A percentile compares a stretch with the other conserved stretches of the same genome.
Evolutionary conservation across 2,113 vertebrate genomes (phyloP).

Genomic region (Albula goreensis): DNA sequence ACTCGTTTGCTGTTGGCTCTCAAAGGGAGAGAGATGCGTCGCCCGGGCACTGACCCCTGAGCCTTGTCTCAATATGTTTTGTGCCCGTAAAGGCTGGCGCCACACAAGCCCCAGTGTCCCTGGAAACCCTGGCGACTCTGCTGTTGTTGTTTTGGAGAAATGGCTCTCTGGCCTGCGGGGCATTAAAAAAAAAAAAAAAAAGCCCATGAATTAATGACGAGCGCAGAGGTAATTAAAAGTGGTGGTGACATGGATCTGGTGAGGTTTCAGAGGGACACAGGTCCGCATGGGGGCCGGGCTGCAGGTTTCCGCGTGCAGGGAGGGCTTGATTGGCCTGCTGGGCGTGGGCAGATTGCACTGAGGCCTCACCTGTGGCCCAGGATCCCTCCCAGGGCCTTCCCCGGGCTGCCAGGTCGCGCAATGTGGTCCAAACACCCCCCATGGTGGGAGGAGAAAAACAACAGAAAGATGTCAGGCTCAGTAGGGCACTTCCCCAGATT

Average conservation of each 20-base stretch:
- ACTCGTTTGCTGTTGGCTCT: conserved; percentile 45
- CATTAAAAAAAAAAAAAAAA: conserved; percentile 60
- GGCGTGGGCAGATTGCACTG: conserved; percentile 73
- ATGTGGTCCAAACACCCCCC: conserved; percentile 73
- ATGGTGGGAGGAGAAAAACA: conserved; percentile 54
- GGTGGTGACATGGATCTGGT: conserved; percentile 80
- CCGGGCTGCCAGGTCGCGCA: conserved; percentile 76
- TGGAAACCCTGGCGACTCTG: conserved; percentile 25
- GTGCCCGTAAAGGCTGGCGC: neutral
- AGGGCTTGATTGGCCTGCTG: conserved; percentile 90
- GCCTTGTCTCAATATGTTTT: conserved; percentile 42
- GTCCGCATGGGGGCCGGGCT: conserved; percentile 68
- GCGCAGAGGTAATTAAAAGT: conserved; percentile 89
- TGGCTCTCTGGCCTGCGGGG: conserved; percentile 75
- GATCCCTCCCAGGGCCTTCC: conserved; percentile 73
- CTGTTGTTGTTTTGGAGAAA: conserved; percentile 54
- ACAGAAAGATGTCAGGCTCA: conserved; percentile 60
- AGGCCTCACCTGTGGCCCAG: conserved; percentile 86
- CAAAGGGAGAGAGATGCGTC: conserved; percentile 37
- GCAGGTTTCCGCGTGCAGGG: conserved; percentile 77
- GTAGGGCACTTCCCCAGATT: conserved; percentile 75
- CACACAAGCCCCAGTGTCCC: conserved; percentile 3
- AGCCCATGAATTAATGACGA: conserved; percentile 93
- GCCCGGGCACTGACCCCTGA: conserved; percentile 58
- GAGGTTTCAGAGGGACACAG: conserved; percentile 85